Evolutionary conservation across 2,888 invertebrate genomes (phyloP).

Genomic region (Xiphydria camelus): DNA sequence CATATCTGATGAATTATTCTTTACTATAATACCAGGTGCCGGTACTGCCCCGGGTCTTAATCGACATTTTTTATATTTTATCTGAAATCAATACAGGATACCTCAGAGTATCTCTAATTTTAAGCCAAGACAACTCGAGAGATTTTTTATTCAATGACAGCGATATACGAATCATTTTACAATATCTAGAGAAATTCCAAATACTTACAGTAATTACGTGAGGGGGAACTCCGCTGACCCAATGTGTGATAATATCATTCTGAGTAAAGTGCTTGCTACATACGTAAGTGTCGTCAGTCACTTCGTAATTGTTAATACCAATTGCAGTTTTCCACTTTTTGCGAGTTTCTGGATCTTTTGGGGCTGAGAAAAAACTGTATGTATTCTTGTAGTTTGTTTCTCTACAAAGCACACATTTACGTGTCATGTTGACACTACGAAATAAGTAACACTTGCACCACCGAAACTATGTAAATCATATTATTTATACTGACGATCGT

Average conservation of each 20-base stretch:
- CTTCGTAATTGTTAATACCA: slow-evolving; percentile 42
- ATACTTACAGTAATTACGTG: slow-evolving; percentile 48
- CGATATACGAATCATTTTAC: background rate
- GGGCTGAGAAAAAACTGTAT: slow-evolving; percentile 52
- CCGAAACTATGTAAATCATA: too few relatives aligned
- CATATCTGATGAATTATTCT: slow-evolving; percentile 17
- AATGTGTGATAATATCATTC: slow-evolving; percentile 50
- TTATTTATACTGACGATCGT: too few relatives aligned
- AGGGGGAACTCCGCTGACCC: slow-evolving; percentile 52
- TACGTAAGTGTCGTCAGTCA: slow-evolving; percentile 50
- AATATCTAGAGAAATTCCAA: background rate
- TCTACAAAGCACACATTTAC: slow-evolving; percentile 49
- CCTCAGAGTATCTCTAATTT: background rate
- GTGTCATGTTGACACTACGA: slow-evolving; percentile 39
- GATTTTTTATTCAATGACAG: too few relatives aligned
- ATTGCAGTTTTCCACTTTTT: slow-evolving; percentile 49
- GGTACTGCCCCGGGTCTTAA: slow-evolving; percentile 46
- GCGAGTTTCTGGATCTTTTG: slow-evolving; percentile 47
- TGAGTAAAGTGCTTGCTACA: slow-evolving; percentile 51
- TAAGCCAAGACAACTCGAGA: too few relatives aligned
- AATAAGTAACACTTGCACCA: too few relatives aligned
- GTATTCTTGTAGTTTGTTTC: slow-evolving; percentile 50
- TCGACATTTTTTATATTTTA: slow-evolving; percentile 50
- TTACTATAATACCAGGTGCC: slow-evolving; percentile 18
- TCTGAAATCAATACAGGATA: slow-evolving; percentile 30